These are phyloP conservation scores for Meta bourneti DNA, from an alignment of 2,888 invertebrate species.

Conservation along the genomic window DNA sequence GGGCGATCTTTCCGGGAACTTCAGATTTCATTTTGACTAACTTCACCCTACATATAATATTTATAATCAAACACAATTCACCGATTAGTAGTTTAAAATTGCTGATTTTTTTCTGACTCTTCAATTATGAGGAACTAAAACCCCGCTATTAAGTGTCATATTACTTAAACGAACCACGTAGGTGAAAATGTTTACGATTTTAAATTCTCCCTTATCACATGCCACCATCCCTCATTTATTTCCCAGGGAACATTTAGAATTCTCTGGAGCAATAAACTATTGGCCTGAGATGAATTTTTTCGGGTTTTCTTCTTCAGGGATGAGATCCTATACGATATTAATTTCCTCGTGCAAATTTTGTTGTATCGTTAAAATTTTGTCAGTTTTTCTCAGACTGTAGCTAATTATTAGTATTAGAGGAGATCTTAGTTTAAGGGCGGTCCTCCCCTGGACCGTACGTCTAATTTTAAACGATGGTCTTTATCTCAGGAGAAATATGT, in stretches of 20 bases:
- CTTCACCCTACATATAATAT: too few species aligned
- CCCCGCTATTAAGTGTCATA: too few species aligned
- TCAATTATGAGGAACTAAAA: too few species aligned
- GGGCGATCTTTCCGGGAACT: too few species aligned
- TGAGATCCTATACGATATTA: conserved; percentile 21
- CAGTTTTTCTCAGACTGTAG: conserved; percentile 22
- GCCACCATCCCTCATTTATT: neutral
- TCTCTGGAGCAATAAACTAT: neutral
- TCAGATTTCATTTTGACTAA: too few species aligned
- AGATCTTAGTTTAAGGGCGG: conserved; percentile 52
- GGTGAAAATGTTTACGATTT: too few species aligned
- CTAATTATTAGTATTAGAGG: conserved; percentile 50
- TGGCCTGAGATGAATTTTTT: conserved; percentile 12
- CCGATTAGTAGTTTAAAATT: too few species aligned
- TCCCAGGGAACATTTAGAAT: neutral
- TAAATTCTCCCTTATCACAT: too few species aligned
- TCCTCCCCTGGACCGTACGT: conserved; percentile 26
- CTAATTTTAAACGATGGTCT: conserved; percentile 69
- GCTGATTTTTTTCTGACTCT: too few species aligned
- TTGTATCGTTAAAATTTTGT: conserved; percentile 19
- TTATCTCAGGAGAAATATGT: conserved; percentile 70
- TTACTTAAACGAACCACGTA: too few species aligned
- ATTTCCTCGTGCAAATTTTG: conserved; percentile 27
- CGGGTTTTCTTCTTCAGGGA: neutral
- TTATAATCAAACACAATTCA: too few species aligned